phyloP scores from a whole-genome alignment of 64 coral and sea anemone species.

The Porites australiensis region DNA sequence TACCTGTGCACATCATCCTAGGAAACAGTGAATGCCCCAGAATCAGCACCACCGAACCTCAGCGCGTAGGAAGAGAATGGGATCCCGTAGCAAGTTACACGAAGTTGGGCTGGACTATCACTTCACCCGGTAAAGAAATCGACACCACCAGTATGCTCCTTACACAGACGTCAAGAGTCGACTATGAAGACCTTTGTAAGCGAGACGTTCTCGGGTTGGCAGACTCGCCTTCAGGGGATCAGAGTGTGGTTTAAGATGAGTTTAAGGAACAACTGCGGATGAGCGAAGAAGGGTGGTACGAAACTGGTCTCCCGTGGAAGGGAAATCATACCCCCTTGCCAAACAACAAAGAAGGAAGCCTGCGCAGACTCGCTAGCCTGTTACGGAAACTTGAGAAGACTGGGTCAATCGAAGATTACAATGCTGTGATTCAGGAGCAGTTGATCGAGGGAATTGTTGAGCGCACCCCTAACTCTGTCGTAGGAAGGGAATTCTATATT shows the following conservation, averaged over 20 bases:
- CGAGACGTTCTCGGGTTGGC: not conserved
- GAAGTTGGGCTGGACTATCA: slow-evolving; percentile 21
- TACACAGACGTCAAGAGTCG: not conserved
- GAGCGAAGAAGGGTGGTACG: slow-evolving; percentile 2
- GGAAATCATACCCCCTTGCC: not conserved
- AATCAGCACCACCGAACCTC: not conserved
- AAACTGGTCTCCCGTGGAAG: not conserved
- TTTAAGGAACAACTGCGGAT: not conserved
- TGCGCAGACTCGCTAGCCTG: not conserved
- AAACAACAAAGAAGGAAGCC: not conserved
- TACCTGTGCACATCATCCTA: slow-evolving; percentile 4
- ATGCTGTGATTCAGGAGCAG: not conserved
- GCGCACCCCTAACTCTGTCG: not conserved
- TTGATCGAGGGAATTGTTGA: not conserved
- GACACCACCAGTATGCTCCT: not conserved
- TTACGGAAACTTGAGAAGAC: not conserved
- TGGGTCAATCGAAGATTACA: not conserved
- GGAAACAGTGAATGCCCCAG: slow-evolving; percentile 12
- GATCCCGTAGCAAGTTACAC: not conserved
- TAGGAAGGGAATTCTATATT: not conserved
- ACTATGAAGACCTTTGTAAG: not conserved
- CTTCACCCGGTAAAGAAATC: not conserved
- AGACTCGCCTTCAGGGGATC: not conserved
- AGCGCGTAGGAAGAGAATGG: not conserved
- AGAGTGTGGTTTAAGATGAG: not conserved